Base-by-base conservation (phyloP, 1,140 invertebrate species). In the Drosophila erecta region DNA sequence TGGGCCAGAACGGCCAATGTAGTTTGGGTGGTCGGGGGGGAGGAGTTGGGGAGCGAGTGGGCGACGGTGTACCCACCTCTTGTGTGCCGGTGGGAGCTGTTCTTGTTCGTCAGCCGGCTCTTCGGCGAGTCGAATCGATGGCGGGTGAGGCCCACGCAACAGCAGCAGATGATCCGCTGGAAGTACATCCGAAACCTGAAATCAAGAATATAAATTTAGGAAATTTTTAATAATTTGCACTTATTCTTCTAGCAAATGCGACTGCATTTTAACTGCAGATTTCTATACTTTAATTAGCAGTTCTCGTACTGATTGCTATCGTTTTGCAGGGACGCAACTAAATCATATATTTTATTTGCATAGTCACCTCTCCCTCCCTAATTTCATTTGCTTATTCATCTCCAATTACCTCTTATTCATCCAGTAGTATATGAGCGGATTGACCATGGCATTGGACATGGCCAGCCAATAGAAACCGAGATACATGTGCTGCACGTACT, bases 371-470 rank as follows among this genome's bases (percentile, higher is more conserved):
- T 22, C 4, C 37, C 11, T 27, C 17, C 20, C 8, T 38, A 38
- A 5, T 5, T 24, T 15, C 2, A 12, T 38, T 38, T 10, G 22
- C 24, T n/a, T 38, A 17, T 2, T 47, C 0, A 3, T 1, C 5
- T 11, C 3, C 38, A 27, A 14, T 56, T 64, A 96, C 95, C 95
- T 95, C 50, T 94, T 95, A 91, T 98, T 98, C 96, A 98, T 98
- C 95, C 96, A 97, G 91, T 97, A 98, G 91, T 98, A 98, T 35
- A 98, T 97, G 46, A 98, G 95, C 0, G 97, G 97, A 93, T 98
- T 98, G 56, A 97, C 96, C 96, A 97, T 97, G 2, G 97, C 96
- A 81, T 97, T 98, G 2, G 96, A 96, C 97, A 98, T 98, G 2
- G 97, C 97, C 15, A 98, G 93, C 96, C 96, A 98, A 84, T 98